These are phyloP conservation scores for Folsomia manolachei DNA, from an alignment of 2,888 invertebrate species.

Conservation along the genomic window DNA sequence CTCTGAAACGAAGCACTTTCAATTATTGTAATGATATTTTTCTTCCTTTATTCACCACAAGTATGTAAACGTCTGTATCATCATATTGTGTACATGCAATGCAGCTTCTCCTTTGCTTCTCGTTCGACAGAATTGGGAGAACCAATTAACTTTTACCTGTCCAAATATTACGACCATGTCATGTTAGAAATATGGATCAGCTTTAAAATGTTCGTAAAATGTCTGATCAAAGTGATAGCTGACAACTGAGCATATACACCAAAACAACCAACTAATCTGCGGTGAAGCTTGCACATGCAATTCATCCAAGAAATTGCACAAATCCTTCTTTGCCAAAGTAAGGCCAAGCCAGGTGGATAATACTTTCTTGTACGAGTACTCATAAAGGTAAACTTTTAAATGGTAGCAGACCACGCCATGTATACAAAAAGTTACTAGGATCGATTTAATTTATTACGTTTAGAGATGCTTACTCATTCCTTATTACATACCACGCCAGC, in stretches of 20 bases:
- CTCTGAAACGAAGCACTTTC: background rate
- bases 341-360: too few relatives aligned
- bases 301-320: too few relatives aligned
- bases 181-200: constrained; percentile 10
- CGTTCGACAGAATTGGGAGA: constrained; percentile 4
- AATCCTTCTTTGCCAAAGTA: too few relatives aligned
- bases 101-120: too few relatives aligned
- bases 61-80: background rate
- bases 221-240: background rate
- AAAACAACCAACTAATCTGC: background rate
- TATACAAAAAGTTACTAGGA: background rate
- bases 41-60: background rate
- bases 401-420: background rate
- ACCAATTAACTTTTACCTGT: constrained; percentile 20
- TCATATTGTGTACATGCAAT: too few relatives aligned
- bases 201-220: background rate
- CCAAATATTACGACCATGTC: constrained; percentile 16
- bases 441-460: background rate
- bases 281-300: background rate
- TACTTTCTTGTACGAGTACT: too few relatives aligned
- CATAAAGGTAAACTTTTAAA: background rate
- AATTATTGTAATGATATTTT: background rate
- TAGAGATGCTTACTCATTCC: background rate
- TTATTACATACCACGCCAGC: background rate
- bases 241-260: background rate